Percentiles rank a stretch among this genome's conserved stretches.
phyloP scores from a whole-genome alignment of 2,113 vertebrate species.

The Phaetusa simplex region DNA sequence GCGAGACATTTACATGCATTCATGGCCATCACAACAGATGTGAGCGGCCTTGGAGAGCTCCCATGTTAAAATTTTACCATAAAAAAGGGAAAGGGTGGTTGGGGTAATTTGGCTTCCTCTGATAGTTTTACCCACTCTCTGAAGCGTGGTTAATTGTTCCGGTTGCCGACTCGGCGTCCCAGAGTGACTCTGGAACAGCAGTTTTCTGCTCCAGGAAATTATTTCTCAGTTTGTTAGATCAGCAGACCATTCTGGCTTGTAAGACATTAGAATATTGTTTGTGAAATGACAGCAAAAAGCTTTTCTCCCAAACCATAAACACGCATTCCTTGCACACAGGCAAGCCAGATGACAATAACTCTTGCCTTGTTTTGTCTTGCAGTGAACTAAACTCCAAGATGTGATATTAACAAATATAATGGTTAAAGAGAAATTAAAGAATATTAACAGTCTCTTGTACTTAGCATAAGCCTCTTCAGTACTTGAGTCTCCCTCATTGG shows the following conservation, averaged over 20 bases:
- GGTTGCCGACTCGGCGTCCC: not conserved
- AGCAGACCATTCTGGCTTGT: not conserved
- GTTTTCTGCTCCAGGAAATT: constrained; percentile 16
- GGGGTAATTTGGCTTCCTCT: not conserved
- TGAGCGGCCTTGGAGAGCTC: not conserved
- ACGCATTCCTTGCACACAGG: not conserved
- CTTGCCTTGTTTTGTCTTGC: not conserved
- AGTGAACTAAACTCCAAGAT: not conserved
- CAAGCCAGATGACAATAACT: not conserved
- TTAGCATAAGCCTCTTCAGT: not conserved
- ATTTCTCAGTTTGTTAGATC: not conserved
- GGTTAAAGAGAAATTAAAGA: not conserved
- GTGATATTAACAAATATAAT: not conserved
- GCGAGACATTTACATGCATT: not conserved
- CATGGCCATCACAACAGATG: not conserved
- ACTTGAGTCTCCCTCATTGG: not conserved
- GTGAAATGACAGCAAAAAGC: not conserved
- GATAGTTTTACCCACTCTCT: not conserved
- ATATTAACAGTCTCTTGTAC: not conserved
- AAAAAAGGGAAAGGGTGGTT: not conserved
- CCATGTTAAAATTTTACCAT: not conserved
- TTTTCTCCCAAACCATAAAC: not conserved
- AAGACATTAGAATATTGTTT: not conserved
- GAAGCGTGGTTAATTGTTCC: not conserved
- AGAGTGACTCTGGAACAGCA: not conserved